These are phyloP conservation scores for Microcebus ravelobensis DNA, from an alignment of 2,113 vertebrate species.

Conservation along the genomic window DNA sequence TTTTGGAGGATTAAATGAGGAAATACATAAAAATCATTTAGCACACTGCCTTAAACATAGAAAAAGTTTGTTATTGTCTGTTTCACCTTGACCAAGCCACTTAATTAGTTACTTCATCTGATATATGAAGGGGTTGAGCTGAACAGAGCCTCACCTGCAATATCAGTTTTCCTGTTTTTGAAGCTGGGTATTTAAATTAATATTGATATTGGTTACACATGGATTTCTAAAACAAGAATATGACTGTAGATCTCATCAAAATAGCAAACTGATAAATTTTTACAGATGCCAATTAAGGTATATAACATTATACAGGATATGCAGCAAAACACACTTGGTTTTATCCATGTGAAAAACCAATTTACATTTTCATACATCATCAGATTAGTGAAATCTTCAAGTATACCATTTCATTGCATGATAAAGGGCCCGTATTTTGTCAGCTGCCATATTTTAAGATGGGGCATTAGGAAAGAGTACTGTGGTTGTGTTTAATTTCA, in stretches of 20 bases:
- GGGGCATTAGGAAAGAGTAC: neutral
- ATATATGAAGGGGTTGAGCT: neutral
- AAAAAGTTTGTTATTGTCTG: neutral
- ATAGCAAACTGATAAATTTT: neutral
- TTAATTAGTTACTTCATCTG: neutral
- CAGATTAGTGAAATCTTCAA: neutral
- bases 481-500: neutral
- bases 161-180: neutral
- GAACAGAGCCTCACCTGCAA: neutral
- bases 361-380: neutral
- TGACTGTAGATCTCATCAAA: neutral
- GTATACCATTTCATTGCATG: neutral
- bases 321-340: neutral
- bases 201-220: neutral
- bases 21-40: neutral
- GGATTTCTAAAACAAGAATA: neutral
- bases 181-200: neutral
- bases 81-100: neutral
- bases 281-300: neutral
- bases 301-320: neutral
- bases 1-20: neutral
- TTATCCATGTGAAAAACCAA: neutral
- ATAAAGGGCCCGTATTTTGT: neutral
- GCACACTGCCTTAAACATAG: neutral
- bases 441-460: neutral